Conservation (phyloP, 1,140 invertebrate species). For the Lepidotrigona ventralis region DNA sequence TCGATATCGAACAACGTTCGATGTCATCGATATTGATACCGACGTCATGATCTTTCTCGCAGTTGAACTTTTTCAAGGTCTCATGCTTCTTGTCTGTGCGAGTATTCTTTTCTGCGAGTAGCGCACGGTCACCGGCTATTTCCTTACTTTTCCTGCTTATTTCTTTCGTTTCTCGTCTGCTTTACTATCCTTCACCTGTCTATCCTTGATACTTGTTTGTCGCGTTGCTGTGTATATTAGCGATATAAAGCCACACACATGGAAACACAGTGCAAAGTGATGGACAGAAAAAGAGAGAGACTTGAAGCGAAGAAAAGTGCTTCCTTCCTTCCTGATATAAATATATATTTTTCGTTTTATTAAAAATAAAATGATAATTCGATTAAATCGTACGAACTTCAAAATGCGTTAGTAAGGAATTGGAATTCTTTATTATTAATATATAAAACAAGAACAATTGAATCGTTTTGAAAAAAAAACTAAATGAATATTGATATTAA, state of each 20-base stretch:
- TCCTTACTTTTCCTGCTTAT: background rate
- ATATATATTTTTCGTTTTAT: no score
- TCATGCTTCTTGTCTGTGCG: background rate
- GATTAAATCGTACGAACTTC: background rate
- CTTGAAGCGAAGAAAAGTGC: background rate
- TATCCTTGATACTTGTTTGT: background rate
- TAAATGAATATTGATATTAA: no score
- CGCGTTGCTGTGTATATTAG: no score
- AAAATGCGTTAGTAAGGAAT: no score
- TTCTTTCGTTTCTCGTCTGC: background rate
- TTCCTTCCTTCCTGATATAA: background rate
- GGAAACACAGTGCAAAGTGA: slow-evolving; percentile 15
- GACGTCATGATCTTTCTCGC: background rate
- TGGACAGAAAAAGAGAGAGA: background rate
- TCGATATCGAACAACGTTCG: background rate
- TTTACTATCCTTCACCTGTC: background rate
- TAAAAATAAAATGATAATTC: no score
- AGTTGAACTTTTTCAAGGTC: background rate
- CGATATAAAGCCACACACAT: background rate
- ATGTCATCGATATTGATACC: background rate
- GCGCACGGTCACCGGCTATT: background rate
- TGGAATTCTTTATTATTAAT: no score
- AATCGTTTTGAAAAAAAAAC: no score
- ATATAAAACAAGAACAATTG: no score
- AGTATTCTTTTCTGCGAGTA: background rate